Evolutionary conservation across 2,113 vertebrate genomes (phyloP), one percentile per base, ranked within the genome.

Genomic region (Spermophilus dauricus): DNA sequence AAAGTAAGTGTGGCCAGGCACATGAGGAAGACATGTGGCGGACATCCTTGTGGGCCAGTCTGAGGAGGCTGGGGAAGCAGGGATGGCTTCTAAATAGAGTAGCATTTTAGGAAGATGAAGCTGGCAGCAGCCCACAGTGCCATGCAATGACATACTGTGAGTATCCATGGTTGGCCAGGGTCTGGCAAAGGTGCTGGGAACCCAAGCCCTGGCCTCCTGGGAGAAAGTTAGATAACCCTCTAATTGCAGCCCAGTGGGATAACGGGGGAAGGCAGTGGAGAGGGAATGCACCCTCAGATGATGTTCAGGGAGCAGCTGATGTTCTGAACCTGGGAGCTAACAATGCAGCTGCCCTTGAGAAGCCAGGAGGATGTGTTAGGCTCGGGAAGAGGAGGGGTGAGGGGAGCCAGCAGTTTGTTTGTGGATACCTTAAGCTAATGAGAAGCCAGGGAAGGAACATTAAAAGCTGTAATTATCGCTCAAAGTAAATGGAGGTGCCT

Each of bases 401-500:
- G 32, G n/a, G 37, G 45, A 67, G 56, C 8, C 8, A 9, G 91
- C 42, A 45, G 83, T 96, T 96, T 96, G 89, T 95, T 76, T 97
- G 94, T 97, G 95, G 97, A 97, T 89, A 91, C 77, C 18, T 34
- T 34, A 69, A 93, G 96, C 86, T 97, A 97, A 97, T 95, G 75
- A 97, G 96, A 97, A 96, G 75, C 84, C 72, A 24, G 89, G 48
- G 58, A 78, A 86, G 77, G 82, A 94, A 94, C 63, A 89, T 48
- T 82, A 65, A 97, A 51, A 73, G 84, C 76, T 97, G 56, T 97
- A 97, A 97, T 97, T 97, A 96, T 39, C 0, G 6, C 92, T 95
- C 88, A 94, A 48, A 96, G 84, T 69, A 58, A 94, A 91, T 39
- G 81, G 86, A 84, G 61, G n/a, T 6, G 1, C 73, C 26, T 2